Evolutionary conservation across 2,888 invertebrate genomes (phyloP).

Genomic region (Trissoscelio sp.): DNA sequence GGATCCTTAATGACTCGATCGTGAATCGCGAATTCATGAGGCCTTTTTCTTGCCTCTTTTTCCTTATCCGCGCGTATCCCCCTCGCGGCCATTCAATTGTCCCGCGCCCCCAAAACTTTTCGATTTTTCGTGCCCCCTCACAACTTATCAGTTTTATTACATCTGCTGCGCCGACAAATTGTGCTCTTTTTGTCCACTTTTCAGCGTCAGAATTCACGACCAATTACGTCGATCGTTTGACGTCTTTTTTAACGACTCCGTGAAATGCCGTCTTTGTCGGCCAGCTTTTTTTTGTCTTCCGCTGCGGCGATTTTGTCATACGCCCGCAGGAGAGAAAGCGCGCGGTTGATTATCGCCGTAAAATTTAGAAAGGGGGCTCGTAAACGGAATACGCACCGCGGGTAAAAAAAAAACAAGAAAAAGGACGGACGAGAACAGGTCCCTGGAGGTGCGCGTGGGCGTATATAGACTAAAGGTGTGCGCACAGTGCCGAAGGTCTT

Average conservation of each 20-base stretch:
- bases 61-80: slow-evolving; percentile 30
- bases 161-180: slow-evolving; percentile 52
- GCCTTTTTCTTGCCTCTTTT: slow-evolving; percentile 47
- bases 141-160: slow-evolving; percentile 53
- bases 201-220: slow-evolving; percentile 53
- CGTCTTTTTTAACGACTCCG: slow-evolving; percentile 65
- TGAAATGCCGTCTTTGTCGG: slow-evolving; percentile 37
- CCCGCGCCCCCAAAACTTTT: slow-evolving; percentile 12
- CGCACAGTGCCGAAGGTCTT: slow-evolving; percentile 40
- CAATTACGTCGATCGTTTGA: slow-evolving; percentile 64
- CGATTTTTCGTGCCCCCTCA: slow-evolving; percentile 26
- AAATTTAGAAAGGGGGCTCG: slow-evolving; percentile 80
- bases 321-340: slow-evolving; percentile 57
- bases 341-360: slow-evolving; percentile 78
- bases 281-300: slow-evolving; percentile 3
- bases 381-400: slow-evolving; percentile 77
- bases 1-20: slow-evolving; percentile 72
- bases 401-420: slow-evolving; percentile 70
- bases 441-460: slow-evolving; percentile 75
- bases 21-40: slow-evolving; percentile 71
- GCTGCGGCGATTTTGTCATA: slow-evolving; percentile 54
- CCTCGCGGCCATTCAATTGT: slow-evolving; percentile 55
- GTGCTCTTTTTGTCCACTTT: slow-evolving; percentile 50
- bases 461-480: slow-evolving; percentile 71
- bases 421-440: slow-evolving; percentile 71